phyloP scores from a whole-genome alignment of 1,140 invertebrate genomes.

The Copidosoma floridanum region DNA sequence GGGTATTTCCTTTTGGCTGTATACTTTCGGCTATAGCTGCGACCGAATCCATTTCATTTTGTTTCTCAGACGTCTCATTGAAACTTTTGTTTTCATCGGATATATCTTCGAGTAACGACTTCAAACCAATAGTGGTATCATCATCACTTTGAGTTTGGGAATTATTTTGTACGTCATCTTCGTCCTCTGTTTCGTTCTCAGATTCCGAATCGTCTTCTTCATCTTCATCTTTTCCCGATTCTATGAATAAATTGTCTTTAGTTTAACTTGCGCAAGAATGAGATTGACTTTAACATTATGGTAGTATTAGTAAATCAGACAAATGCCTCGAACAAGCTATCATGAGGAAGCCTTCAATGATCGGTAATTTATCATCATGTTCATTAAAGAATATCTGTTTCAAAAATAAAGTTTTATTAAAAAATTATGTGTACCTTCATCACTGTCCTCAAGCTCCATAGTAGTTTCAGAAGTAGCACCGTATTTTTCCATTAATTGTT shows the following conservation, averaged over 20 bases:
- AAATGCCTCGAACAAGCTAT: conserved; percentile 54
- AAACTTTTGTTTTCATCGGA: conserved; percentile 40
- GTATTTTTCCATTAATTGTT: conserved; percentile 77
- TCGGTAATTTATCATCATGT: conserved; percentile 42
- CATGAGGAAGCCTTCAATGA: conserved; percentile 40
- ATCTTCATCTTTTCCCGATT: conserved; percentile 47
- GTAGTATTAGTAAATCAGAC: conserved; percentile 47
- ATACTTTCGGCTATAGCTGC: conserved; percentile 93
- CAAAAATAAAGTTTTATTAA: conserved; percentile 2
- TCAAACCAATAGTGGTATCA: conserved; percentile 60
- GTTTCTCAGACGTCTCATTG: conserved; percentile 48
- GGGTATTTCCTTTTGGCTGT: conserved; percentile 96
- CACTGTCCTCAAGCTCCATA: conserved; percentile 48
- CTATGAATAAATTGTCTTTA: conserved; percentile 23
- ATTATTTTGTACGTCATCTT: conserved; percentile 53
- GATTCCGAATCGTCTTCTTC: conserved; percentile 44
- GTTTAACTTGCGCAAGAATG: background rate
- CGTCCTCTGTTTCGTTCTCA: conserved; percentile 42
- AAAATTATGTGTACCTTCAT: conserved; percentile 38
- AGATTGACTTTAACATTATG: background rate
- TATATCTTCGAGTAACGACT: conserved; percentile 64
- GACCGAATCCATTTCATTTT: conserved; percentile 80
- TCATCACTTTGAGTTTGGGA: conserved; percentile 56
- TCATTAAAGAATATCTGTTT: conserved; percentile 20
- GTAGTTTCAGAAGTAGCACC: conserved; percentile 48